A percentile compares a stretch with the other conserved stretches of the same genome.
phyloP scores from a whole-genome alignment of 1,140 invertebrate genomes.

The Tigriopus japonicus region DNA sequence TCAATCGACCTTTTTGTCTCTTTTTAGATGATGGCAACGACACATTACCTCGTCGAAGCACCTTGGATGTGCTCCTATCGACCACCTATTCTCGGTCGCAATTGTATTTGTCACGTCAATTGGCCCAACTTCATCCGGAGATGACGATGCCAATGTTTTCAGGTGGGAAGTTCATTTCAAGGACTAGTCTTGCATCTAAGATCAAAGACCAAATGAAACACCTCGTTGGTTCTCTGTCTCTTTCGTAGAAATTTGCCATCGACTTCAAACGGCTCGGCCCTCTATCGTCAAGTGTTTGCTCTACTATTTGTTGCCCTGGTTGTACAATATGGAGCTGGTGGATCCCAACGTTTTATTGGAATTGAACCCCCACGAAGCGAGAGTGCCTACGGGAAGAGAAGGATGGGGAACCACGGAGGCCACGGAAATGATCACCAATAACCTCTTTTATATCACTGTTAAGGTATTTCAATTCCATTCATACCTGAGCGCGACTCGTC shows the following conservation, averaged over 20 bases:
- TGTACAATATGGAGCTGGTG: conserved; percentile 94
- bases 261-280: conserved; percentile 83
- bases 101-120: conserved; percentile 68
- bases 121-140: conserved; percentile 83
- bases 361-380: conserved; percentile 23
- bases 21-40: neutral
- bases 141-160: conserved; percentile 98
- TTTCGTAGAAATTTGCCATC: conserved; percentile 78
- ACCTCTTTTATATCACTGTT: conserved; percentile 91
- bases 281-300: conserved; percentile 71
- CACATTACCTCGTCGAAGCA: conserved; percentile 20
- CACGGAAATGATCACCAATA: conserved; percentile 98
- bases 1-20: too few relatives aligned
- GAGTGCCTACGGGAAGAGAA: conserved; percentile 43
- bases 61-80: conserved; percentile 59
- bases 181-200: too few relatives aligned
- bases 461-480: conserved; percentile 39
- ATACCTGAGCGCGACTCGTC: too few relatives aligned
- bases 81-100: conserved; percentile 78
- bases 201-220: too few relatives aligned
- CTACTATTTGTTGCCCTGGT: conserved; percentile 85
- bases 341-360: conserved; percentile 81
- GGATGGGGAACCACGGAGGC: conserved; percentile 94
- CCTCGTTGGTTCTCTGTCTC: neutral
- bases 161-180: conserved; percentile 37